A percentile compares a stretch with the other conserved stretches of the same genome.
Conservation (phyloP, 2,113 vertebrate species). For the Trematocara marginatum region DNA sequence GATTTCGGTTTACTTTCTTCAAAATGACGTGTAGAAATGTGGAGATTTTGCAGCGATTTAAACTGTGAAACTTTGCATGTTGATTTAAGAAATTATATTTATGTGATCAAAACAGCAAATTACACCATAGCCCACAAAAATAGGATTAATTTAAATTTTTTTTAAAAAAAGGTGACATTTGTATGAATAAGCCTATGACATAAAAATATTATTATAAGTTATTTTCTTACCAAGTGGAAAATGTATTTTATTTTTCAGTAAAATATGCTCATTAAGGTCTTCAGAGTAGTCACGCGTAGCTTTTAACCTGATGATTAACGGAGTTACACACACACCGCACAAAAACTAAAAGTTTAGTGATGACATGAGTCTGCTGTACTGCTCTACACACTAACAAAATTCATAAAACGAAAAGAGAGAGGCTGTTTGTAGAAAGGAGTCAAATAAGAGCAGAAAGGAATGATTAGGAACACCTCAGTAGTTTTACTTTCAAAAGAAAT, state of each 20-base stretch:
- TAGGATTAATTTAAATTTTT: neutral
- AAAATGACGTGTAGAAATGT: neutral
- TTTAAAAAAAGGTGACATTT: neutral
- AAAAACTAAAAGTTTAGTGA: neutral
- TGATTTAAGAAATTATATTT: neutral
- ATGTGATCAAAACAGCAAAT: neutral
- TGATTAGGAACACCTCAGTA: neutral
- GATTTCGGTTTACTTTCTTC: neutral
- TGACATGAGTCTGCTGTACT: neutral
- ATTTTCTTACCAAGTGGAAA: neutral
- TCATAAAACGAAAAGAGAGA: neutral
- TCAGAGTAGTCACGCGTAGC: neutral
- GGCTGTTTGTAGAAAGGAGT: neutral
- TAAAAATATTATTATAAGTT: slow-evolving; percentile 9
- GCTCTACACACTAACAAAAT: neutral
- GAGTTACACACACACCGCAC: neutral
- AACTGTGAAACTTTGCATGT: neutral
- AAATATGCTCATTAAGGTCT: neutral
- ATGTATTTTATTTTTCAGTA: neutral
- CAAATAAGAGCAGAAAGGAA: neutral
- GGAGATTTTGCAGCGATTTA: neutral
- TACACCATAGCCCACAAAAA: neutral
- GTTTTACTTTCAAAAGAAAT: neutral
- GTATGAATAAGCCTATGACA: neutral
- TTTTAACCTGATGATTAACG: neutral